Conservation (phyloP, 2,888 invertebrate genomes). For the Erebia ligea region DNA sequence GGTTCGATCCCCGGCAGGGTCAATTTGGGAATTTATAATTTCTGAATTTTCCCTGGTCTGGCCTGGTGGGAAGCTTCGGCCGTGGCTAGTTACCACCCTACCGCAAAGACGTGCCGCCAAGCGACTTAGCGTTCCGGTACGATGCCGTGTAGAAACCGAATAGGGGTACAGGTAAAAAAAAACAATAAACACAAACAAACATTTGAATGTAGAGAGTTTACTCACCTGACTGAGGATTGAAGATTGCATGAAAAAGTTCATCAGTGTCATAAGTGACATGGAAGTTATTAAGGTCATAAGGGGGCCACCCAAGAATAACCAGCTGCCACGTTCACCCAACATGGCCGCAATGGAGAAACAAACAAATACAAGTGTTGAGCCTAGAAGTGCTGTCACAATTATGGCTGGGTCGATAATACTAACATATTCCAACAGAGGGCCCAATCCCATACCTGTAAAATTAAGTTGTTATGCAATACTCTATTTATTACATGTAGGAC, state of each 20-base stretch:
- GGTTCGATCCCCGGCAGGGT: too few relatives aligned
- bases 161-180: too few relatives aligned
- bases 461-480: neutral
- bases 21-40: too few relatives aligned
- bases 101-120: too few relatives aligned
- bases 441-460: constrained; percentile 90
- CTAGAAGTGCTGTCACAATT: constrained; percentile 93
- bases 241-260: constrained; percentile 94
- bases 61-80: too few relatives aligned
- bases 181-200: neutral
- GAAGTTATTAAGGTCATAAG: constrained; percentile 92
- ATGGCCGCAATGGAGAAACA: constrained; percentile 95
- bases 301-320: constrained; percentile 95
- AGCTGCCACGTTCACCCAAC: constrained; percentile 93
- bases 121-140: too few relatives aligned
- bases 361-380: constrained; percentile 93
- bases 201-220: constrained; percentile 28
- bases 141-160: too few relatives aligned
- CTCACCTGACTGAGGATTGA: constrained; percentile 89
- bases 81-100: too few relatives aligned
- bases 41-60: too few relatives aligned
- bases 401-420: constrained; percentile 93
- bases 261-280: constrained; percentile 89
- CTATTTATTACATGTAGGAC: too few relatives aligned
- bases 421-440: constrained; percentile 92